phyloP scores from a whole-genome alignment of 2,113 vertebrate genomes.

The Leuciscus idus region DNA sequence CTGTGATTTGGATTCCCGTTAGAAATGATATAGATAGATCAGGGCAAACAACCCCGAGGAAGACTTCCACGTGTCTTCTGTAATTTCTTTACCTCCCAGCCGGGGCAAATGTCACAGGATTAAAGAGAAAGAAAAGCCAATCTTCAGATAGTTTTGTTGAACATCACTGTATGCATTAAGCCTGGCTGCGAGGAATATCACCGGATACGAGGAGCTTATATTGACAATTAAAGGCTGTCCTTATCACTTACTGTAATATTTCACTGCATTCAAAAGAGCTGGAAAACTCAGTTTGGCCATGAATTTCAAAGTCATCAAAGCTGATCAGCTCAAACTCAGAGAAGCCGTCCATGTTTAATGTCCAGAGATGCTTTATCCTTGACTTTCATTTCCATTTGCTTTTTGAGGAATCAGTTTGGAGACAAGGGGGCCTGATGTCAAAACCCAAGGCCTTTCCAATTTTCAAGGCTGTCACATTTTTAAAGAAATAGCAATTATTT shows the following conservation, averaged over 20 bases:
- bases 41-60: slow-evolving; percentile 67
- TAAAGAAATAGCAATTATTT: too few species aligned
- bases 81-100: slow-evolving; percentile 60
- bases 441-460: slow-evolving; percentile 25
- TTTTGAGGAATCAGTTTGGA: slow-evolving; percentile 60
- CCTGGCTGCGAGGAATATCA: background rate
- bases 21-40: slow-evolving; percentile 62
- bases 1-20: too few species aligned
- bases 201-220: background rate
- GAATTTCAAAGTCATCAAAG: background rate
- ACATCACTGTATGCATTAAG: background rate
- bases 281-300: background rate
- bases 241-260: background rate
- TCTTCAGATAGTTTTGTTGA: slow-evolving; percentile 52
- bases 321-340: background rate
- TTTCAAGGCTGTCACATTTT: background rate
- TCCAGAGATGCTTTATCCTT: slow-evolving; percentile 9
- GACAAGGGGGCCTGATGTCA: slow-evolving; percentile 56
- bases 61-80: slow-evolving; percentile 56
- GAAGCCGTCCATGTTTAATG: background rate
- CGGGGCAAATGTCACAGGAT: slow-evolving; percentile 62
- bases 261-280: background rate
- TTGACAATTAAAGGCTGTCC: background rate
- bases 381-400: slow-evolving; percentile 36
- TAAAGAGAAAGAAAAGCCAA: slow-evolving; percentile 63